Percentiles rank a stretch among this genome's conserved stretches.
These are phyloP conservation scores for Linnaemya tessellans DNA, from an alignment of 2,888 invertebrate species.

Conservation along the genomic window DNA sequence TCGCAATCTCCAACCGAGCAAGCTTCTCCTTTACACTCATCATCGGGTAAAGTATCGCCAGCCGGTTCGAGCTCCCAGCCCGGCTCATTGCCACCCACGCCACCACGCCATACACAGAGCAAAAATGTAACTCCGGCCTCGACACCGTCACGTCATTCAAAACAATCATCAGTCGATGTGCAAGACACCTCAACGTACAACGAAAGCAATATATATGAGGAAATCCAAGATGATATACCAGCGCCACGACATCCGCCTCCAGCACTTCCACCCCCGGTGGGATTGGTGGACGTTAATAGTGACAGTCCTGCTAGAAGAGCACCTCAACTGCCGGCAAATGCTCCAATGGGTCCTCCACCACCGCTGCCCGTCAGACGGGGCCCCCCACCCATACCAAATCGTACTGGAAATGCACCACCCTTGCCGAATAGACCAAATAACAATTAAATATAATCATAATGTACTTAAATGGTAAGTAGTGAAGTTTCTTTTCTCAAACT, in stretches of 20 bases:
- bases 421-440: slow-evolving; percentile 81
- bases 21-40: slow-evolving; percentile 75
- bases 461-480: slow-evolving; percentile 70
- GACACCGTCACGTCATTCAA: slow-evolving; percentile 78
- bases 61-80: slow-evolving; percentile 71
- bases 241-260: slow-evolving; percentile 86
- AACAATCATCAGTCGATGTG: slow-evolving; percentile 76
- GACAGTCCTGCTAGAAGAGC: slow-evolving; percentile 66
- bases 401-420: slow-evolving; percentile 82
- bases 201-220: slow-evolving; percentile 84
- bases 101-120: slow-evolving; percentile 79
- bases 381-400: slow-evolving; percentile 83
- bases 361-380: slow-evolving; percentile 85
- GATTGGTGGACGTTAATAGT: slow-evolving; percentile 81
- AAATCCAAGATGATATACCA: slow-evolving; percentile 85
- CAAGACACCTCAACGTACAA: slow-evolving; percentile 69
- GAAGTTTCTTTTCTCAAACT: slow-evolving; percentile 22
- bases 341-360: slow-evolving; percentile 85
- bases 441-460: slow-evolving; percentile 75
- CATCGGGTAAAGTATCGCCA: slow-evolving; percentile 79
- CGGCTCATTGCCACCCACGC: slow-evolving; percentile 77
- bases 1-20: slow-evolving; percentile 79
- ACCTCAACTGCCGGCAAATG: slow-evolving; percentile 73
- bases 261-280: slow-evolving; percentile 84
- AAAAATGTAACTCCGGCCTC: slow-evolving; percentile 78